phyloP scores from a whole-genome alignment of 1,140 invertebrate genomes.

The Papilio polytes region DNA sequence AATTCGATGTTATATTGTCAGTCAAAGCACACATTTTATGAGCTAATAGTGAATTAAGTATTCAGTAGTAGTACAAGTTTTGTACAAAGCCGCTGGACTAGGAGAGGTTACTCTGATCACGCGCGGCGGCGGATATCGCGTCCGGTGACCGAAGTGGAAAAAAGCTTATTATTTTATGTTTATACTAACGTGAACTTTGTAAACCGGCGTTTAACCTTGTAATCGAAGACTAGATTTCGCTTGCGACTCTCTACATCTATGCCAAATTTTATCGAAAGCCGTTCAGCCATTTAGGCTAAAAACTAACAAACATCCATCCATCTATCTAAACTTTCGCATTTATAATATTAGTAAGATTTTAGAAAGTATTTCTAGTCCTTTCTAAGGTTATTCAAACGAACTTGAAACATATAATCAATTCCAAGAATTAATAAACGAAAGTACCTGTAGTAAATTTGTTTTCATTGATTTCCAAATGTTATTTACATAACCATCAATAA shows the following conservation, averaged over 20 bases:
- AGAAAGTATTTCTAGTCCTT: no score
- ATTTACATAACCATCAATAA: no score
- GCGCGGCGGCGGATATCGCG: constrained; percentile 63
- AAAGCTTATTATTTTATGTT: constrained; percentile 39
- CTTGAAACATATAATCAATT: no score
- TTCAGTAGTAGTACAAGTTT: constrained; percentile 49
- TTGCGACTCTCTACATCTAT: no score
- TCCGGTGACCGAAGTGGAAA: constrained; percentile 58
- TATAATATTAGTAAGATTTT: no score
- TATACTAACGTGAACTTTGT: constrained; percentile 28
- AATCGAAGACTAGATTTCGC: no score
- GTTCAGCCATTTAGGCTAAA: no score
- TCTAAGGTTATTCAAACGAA: no score
- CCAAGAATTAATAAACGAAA: background rate
- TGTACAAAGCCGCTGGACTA: constrained; percentile 51
- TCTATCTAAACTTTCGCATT: no score
- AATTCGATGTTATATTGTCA: constrained; percentile 43
- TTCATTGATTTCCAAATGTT: no score
- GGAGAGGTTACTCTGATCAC: constrained; percentile 58
- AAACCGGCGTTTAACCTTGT: background rate
- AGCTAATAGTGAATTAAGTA: constrained; percentile 59
- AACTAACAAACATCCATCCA: no score
- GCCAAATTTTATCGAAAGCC: no score
- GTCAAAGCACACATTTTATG: constrained; percentile 46
- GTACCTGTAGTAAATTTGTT: background rate